Percentiles rank a stretch among this genome's conserved stretches.
phyloP scores from a whole-genome alignment of 2,113 vertebrate species.

The Seriola aureovittata region DNA sequence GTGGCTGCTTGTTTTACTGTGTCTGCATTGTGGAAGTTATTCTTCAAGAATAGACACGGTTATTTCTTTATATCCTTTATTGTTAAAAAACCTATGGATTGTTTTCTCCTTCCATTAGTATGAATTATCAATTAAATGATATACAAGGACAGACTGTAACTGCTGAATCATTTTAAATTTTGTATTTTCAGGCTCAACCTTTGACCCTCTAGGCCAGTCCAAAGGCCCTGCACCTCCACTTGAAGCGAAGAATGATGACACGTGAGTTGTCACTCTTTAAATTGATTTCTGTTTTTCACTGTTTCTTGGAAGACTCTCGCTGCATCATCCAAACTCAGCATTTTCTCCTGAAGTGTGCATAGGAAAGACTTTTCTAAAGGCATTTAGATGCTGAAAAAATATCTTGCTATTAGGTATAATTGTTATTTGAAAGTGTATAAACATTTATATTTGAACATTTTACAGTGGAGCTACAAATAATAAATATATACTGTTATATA shows the following conservation, averaged over 20 bases:
- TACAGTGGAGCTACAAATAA: background rate
- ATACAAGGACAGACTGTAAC: background rate
- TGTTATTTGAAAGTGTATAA: background rate
- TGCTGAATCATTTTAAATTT: background rate
- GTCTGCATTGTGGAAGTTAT: background rate
- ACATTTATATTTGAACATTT: background rate
- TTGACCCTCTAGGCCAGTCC: slow-evolving; percentile 93
- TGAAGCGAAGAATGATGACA: slow-evolving; percentile 92
- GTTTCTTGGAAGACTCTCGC: background rate
- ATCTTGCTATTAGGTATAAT: background rate
- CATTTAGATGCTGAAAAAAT: background rate
- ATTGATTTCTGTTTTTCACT: background rate
- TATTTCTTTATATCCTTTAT: background rate
- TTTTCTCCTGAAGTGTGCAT: background rate
- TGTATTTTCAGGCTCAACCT: slow-evolving; percentile 86
- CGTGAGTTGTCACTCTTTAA: slow-evolving; percentile 81
- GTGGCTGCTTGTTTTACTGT: background rate
- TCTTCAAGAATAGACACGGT: too few species aligned
- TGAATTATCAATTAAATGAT: background rate
- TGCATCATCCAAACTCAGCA: background rate
- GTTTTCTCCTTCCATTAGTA: background rate
- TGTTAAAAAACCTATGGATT: background rate
- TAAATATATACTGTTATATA: background rate
- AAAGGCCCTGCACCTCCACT: slow-evolving; percentile 92
- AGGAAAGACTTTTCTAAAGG: background rate